These are phyloP conservation scores for Miichthys miiuy DNA, from an alignment of 2,797 vertebrate species.

Conservation along the genomic window DNA sequence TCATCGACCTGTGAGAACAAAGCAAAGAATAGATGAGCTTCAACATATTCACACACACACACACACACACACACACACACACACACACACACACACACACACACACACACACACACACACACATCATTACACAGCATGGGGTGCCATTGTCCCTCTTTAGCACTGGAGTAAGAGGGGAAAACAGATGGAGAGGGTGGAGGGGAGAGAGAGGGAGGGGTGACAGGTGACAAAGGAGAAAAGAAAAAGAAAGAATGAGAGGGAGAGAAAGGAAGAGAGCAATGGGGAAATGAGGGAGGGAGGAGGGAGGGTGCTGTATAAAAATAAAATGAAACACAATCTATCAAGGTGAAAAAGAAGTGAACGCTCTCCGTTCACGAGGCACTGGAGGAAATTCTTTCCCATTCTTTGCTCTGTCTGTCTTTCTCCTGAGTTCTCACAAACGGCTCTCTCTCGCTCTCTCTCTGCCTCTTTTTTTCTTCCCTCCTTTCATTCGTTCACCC, in stretches of 20 bases:
- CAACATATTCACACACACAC: constrained; percentile 55
- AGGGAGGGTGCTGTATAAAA: constrained; percentile 36
- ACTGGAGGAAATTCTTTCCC: constrained; percentile 50
- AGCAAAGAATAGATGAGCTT: constrained; percentile 75
- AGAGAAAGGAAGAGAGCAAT: constrained; percentile 38
- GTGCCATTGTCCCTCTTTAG: constrained; percentile 82
- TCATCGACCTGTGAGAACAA: constrained; percentile 94
- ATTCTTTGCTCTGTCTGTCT: constrained; percentile 53
- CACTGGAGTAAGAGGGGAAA: constrained; percentile 74
- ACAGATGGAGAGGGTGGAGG: constrained; percentile 82
- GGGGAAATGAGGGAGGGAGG: constrained; percentile 28
- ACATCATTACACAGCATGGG: constrained; percentile 83
- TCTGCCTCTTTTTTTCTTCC: constrained; percentile 18
- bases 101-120: constrained; percentile 53
- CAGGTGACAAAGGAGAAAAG: constrained; percentile 78
- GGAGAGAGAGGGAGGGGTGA: constrained; percentile 68
- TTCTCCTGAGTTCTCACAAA: constrained; percentile 69
- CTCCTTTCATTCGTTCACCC: constrained; percentile 65
- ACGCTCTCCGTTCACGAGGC: constrained; percentile 31
- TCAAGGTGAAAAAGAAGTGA: constrained; percentile 59
- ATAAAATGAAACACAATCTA: constrained; percentile 64
- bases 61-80: constrained; percentile 35
- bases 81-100: constrained; percentile 43
- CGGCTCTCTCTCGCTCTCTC: constrained; percentile 47
- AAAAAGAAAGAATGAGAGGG: constrained; percentile 56